phyloP scores from a whole-genome alignment of 1,140 invertebrate genomes.

The Lutraria rhynchaena region DNA sequence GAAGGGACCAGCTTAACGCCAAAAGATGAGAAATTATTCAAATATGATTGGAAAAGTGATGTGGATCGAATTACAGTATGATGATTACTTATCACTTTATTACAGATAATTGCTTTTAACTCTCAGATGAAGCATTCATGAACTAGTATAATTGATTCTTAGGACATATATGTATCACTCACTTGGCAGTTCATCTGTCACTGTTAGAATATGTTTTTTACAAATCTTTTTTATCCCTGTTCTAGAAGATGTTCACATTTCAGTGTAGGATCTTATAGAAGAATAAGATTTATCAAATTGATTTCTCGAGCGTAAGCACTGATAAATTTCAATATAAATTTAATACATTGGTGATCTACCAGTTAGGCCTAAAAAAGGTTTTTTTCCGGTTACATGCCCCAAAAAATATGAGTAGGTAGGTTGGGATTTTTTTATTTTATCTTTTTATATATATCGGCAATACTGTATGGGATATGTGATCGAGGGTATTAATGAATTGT shows the following conservation, averaged over 20 bases:
- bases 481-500: no score
- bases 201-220: neutral
- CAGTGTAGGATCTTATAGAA: neutral
- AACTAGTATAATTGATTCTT: neutral
- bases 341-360: neutral
- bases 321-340: neutral
- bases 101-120: no score
- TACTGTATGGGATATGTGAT: no score
- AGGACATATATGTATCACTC: neutral
- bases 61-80: constrained; percentile 11
- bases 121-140: no score
- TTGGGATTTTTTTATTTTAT: no score
- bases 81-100: neutral
- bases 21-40: constrained; percentile 32
- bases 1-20: neutral
- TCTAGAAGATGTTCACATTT: no score
- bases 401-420: no score
- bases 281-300: neutral
- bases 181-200: neutral
- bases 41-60: constrained; percentile 28
- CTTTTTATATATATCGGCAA: no score
- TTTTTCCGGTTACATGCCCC: no score
- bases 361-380: no score
- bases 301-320: neutral
- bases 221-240: no score